Evolutionary conservation across 2,797 vertebrate genomes (phyloP), one percentile per base, ranked within the genome.

Genomic region (Gambusia yucatana): DNA sequence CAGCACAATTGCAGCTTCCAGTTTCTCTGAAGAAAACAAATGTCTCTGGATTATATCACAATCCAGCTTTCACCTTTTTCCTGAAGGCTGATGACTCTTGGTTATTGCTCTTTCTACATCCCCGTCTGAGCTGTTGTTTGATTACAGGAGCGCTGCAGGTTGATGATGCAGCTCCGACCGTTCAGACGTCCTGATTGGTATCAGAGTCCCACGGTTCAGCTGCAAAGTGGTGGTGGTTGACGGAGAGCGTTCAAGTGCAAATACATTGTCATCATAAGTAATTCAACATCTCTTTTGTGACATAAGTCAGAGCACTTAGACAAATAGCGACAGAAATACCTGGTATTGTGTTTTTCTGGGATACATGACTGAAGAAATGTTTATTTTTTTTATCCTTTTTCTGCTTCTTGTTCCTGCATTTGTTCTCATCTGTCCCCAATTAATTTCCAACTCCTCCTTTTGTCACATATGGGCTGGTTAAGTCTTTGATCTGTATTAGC

Each of bases 401-500:
- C 25, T 16, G 33, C 52, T 77, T 14, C 16, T 80, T 77, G 77
- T 80, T 76, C 55, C 65, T n/a, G 20, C 36, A 75, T 50, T 72
- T 75, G 73, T 75, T 78, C 76, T 65, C 63, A 57, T 52, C 25
- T 78, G 44, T 74, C 67, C 73, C 76, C 82, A 47, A 83, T 88
- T 86, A 61, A 86, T 81, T 83, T 75, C 55, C 75, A 47, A 9
- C 28, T 72, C 78, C 78, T 77, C 39, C 17, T 33, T 22, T 59
- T 71, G 80, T 76, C 77, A 69, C 75, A 86, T 48, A 78, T 72
- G 79, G 50, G 63, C 72, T 74, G 63, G 10, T 75, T 76, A 39
- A 44, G 78, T 79, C 87, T 93, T 89, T 94, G 92, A 92, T 94
- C 83, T 88, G 82, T 20, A 82, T 77, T 77, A 86, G 79, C 16